Percentiles rank a stretch among this genome's conserved stretches.
Conservation (phyloP, 2,113 vertebrate genomes). For the Apeltes quadracus region DNA sequence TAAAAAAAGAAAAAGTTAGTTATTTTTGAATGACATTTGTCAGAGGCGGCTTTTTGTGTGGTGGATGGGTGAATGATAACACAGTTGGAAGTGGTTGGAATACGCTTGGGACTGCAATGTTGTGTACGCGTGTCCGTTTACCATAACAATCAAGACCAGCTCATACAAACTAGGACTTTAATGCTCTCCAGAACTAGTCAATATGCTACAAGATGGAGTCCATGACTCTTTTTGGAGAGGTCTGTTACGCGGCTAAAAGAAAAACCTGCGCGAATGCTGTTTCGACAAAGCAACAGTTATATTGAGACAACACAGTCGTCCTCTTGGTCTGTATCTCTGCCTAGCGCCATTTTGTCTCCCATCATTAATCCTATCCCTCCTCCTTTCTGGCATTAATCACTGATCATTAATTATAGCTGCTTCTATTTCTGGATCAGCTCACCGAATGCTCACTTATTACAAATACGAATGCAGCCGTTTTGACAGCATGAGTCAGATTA, state of each 20-base stretch:
- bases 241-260: no score
- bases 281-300: background rate
- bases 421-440: constrained; percentile 23
- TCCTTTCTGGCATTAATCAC: constrained; percentile 17
- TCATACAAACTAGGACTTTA: no score
- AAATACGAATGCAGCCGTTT: background rate
- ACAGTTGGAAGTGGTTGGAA: no score
- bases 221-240: no score
- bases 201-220: no score
- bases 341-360: background rate
- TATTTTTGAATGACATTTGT: background rate
- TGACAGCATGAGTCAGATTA: no score
- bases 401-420: constrained; percentile 26
- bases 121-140: no score
- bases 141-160: no score
- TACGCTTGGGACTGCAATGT: no score
- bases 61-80: no score
- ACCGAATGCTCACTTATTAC: constrained; percentile 22
- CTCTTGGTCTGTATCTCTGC: background rate
- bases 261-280: no score
- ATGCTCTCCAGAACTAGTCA: no score
- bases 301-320: background rate
- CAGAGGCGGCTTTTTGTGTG: background rate
- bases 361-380: constrained; percentile 12
- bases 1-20: background rate